Evolutionary conservation across 2,113 vertebrate species (phyloP).

Genomic region (Planiliza haematocheilus): DNA sequence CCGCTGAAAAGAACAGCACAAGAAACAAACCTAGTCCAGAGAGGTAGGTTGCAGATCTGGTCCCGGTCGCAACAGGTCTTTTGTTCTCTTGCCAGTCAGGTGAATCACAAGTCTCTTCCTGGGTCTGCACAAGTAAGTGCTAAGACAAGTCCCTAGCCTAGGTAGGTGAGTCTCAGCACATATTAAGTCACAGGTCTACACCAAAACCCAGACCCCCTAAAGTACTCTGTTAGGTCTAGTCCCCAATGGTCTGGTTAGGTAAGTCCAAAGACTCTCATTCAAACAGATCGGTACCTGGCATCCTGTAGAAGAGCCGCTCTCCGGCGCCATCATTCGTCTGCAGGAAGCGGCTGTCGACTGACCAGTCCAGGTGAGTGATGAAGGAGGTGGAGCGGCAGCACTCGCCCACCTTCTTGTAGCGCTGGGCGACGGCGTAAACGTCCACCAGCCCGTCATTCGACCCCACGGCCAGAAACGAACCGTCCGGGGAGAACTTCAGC

Average conservation of each 20-base stretch:
- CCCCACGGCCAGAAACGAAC: conserved; percentile 94
- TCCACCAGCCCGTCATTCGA: conserved; percentile 96
- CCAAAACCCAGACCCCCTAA: too few species aligned
- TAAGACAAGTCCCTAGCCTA: not conserved
- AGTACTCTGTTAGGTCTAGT: too few species aligned
- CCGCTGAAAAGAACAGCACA: conserved; percentile 83
- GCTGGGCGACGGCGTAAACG: conserved; percentile 91
- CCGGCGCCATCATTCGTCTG: conserved; percentile 95
- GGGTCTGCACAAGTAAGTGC: too few species aligned
- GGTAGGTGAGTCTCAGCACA: not conserved
- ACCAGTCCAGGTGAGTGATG: conserved; percentile 98
- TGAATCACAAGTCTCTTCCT: not conserved
- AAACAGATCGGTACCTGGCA: conserved; percentile 87
- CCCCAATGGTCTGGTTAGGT: too few species aligned
- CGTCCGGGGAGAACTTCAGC: conserved; percentile 97
- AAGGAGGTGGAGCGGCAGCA: conserved; percentile 93
- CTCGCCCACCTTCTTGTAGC: conserved; percentile 97
- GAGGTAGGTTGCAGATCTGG: not conserved
- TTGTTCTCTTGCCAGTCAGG: not conserved
- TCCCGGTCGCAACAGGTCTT: too few species aligned
- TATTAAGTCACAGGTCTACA: not conserved
- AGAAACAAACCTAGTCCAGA: not conserved
- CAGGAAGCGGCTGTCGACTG: conserved; percentile 94
- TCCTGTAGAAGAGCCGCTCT: conserved; percentile 93
- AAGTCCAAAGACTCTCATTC: not conserved